These are phyloP conservation scores for Hippoglossus stenolepis DNA, from an alignment of 2,113 vertebrate species.

Conservation along the genomic window DNA sequence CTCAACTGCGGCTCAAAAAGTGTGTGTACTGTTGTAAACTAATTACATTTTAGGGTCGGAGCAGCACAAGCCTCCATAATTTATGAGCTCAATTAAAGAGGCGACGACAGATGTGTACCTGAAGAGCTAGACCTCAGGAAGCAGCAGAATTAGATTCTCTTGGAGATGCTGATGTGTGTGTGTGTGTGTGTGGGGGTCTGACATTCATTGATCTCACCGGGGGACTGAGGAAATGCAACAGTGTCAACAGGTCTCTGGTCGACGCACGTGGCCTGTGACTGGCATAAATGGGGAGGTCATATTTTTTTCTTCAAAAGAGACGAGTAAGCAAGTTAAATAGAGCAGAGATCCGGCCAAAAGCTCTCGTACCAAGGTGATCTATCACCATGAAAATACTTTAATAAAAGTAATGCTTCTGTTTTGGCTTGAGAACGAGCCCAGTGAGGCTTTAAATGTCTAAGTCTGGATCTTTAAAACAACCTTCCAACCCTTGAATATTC, in stretches of 20 bases:
- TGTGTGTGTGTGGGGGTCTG: neutral
- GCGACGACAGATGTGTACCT: slow-evolving; percentile 52
- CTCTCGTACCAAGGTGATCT: neutral
- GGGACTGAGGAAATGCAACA: neutral
- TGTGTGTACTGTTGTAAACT: slow-evolving; percentile 62
- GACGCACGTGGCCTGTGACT: neutral
- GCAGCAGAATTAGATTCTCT: slow-evolving; percentile 44
- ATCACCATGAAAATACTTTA: slow-evolving; percentile 6
- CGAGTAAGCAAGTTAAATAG: slow-evolving; percentile 2
- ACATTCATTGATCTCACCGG: slow-evolving; percentile 21
- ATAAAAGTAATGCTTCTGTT: slow-evolving; percentile 21
- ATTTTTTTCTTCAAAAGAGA: neutral
- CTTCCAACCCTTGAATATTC: neutral
- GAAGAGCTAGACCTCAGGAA: slow-evolving; percentile 19
- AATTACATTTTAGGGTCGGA: slow-evolving; percentile 70
- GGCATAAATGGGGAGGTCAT: neutral
- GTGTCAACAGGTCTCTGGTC: slow-evolving; percentile 27
- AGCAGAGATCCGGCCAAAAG: slow-evolving; percentile 10
- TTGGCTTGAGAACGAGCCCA: neutral
- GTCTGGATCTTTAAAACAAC: slow-evolving; percentile 2
- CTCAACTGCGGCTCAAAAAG: slow-evolving; percentile 24
- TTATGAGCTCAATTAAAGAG: slow-evolving; percentile 69
- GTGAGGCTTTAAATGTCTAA: neutral
- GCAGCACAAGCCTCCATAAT: slow-evolving; percentile 73
- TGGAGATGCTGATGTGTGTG: neutral